phyloP scores from a whole-genome alignment of 2,888 invertebrate genomes.

The Nemoura dubitans region DNA sequence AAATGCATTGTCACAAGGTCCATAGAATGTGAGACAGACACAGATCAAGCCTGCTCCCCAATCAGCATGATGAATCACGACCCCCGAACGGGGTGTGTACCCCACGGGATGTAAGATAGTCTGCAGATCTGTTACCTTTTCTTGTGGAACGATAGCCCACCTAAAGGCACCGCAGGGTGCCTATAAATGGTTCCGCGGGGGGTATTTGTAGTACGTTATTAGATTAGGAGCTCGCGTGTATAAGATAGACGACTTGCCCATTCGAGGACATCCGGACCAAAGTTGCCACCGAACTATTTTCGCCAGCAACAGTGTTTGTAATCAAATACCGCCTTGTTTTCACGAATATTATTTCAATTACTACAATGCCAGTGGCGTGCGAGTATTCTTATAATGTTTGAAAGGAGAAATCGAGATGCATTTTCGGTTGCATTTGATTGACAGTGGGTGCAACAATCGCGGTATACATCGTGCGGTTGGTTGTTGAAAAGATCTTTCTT shows the following conservation, averaged over 20 bases:
- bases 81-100: neutral
- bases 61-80: no score
- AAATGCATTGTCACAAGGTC: no score
- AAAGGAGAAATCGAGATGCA: conserved; percentile 22
- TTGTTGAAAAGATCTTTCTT: conserved; percentile 38
- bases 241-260: neutral
- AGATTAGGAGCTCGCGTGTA: neutral
- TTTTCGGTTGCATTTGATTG: conserved; percentile 29
- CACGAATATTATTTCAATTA: no score
- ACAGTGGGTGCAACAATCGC: conserved; percentile 28
- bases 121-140: neutral
- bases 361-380: neutral
- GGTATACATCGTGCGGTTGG: neutral
- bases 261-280: no score
- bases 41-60: no score
- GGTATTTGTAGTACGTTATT: neutral
- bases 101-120: neutral
- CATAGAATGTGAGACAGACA: no score
- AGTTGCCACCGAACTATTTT: no score
- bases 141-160: neutral
- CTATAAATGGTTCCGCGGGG: neutral
- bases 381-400: neutral
- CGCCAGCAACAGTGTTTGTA: no score
- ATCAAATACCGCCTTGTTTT: no score
- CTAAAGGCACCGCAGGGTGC: neutral